Percentiles rank a stretch among this genome's conserved stretches.
Conservation (phyloP, 2,113 vertebrate species). For the Sinocyclocheilus anophthalmus region DNA sequence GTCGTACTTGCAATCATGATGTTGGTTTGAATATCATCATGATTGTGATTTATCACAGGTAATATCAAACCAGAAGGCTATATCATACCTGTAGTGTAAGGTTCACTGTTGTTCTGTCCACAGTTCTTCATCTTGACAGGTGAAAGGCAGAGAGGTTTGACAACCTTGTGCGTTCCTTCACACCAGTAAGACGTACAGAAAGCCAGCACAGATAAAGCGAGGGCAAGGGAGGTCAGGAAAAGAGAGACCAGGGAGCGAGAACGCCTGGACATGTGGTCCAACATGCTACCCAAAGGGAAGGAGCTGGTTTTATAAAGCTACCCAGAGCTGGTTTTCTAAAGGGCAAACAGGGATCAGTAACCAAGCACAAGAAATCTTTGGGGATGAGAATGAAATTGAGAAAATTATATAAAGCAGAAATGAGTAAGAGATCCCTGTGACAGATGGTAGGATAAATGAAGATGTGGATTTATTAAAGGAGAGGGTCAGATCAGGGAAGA, state of each 20-base stretch:
- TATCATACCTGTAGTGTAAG: conserved; percentile 72
- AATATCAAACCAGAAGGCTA: neutral
- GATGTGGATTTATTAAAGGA: conserved; percentile 50
- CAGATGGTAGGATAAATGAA: conserved; percentile 35
- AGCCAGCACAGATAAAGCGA: conserved; percentile 79
- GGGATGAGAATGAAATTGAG: neutral
- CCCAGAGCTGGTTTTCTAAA: neutral
- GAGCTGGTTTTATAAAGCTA: neutral
- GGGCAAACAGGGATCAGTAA: conserved; percentile 54
- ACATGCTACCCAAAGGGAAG: conserved; percentile 65
- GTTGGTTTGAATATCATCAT: neutral
- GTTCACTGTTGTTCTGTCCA: conserved; percentile 75
- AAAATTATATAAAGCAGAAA: conserved; percentile 54
- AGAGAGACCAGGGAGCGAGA: conserved; percentile 80
- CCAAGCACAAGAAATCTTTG: conserved; percentile 58
- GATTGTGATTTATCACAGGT: neutral
- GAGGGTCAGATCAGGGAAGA: conserved; percentile 29
- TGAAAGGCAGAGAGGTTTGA: conserved; percentile 83
- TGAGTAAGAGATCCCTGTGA: conserved; percentile 6
- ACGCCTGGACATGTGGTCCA: conserved; percentile 73
- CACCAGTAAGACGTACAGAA: conserved; percentile 86
- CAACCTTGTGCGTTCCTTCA: conserved; percentile 84
- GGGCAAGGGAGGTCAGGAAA: conserved; percentile 77
- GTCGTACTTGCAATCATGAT: too few relatives aligned
- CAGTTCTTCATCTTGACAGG: conserved; percentile 83